These are phyloP conservation scores for Mesoclemmys tuberculata DNA, from an alignment of 2,113 vertebrate genomes.

Conservation along the genomic window DNA sequence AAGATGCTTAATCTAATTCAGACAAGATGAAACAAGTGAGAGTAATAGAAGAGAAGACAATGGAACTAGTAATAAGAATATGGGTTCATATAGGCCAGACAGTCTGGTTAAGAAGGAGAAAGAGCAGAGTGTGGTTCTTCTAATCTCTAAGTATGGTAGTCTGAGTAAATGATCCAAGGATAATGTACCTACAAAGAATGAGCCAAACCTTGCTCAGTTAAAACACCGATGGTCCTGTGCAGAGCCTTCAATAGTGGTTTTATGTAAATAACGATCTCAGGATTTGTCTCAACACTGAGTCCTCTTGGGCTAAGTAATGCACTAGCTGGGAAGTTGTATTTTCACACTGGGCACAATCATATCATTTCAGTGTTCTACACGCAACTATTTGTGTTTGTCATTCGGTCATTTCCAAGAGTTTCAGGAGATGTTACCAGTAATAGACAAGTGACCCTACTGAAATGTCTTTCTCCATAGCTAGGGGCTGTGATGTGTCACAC, in stretches of 20 bases:
- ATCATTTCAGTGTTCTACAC: neutral
- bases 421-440: conserved; percentile 10
- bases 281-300: neutral
- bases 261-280: neutral
- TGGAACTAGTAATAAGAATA: neutral
- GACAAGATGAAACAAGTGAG: neutral
- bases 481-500: neutral
- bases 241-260: neutral
- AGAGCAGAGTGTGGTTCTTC: neutral
- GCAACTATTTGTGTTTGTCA: neutral
- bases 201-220: neutral
- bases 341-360: neutral
- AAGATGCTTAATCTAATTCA: conserved; percentile 35
- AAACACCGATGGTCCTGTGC: neutral
- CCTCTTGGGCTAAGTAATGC: fast-evolving
- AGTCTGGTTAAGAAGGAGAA: neutral
- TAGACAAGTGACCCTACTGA: conserved; percentile 21
- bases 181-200: neutral
- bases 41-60: conserved; percentile 38
- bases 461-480: conserved; percentile 38
- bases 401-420: conserved; percentile 8
- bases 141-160: conserved; percentile 3
- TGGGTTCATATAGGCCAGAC: conserved; percentile 6
- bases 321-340: neutral
- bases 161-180: neutral